These are phyloP conservation scores for Agelastica alni DNA, from an alignment of 2,888 invertebrate genomes.

Conservation along the genomic window DNA sequence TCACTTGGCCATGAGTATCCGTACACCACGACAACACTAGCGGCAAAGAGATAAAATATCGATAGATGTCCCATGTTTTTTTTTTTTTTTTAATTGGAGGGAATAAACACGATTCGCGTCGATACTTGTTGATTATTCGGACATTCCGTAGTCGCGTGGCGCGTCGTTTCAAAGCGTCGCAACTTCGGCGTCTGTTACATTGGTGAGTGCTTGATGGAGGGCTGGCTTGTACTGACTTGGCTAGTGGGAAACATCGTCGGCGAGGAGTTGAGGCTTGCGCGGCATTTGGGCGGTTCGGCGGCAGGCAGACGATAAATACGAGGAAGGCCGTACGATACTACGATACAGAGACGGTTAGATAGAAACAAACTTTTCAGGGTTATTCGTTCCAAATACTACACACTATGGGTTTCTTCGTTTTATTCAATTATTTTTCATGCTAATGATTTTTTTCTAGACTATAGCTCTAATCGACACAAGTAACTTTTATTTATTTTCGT, in stretches of 20 bases:
- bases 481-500: too few species aligned
- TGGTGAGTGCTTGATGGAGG: slow-evolving; percentile 15
- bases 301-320: slow-evolving; percentile 36
- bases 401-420: too few species aligned
- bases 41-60: slow-evolving; percentile 33
- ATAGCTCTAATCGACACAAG: too few species aligned
- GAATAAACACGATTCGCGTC: slow-evolving; percentile 5
- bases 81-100: slow-evolving; percentile 7
- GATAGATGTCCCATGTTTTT: slow-evolving; percentile 40
- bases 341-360: slow-evolving; percentile 1
- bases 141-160: slow-evolving; percentile 13
- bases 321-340: not conserved
- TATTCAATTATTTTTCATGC: too few species aligned
- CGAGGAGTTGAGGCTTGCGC: slow-evolving; percentile 14
- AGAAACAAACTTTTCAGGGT: slow-evolving; percentile 8
- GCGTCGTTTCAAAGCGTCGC: slow-evolving; percentile 2
- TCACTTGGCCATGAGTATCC: slow-evolving; percentile 57
- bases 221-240: slow-evolving; percentile 5
- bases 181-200: slow-evolving; percentile 9
- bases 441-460: too few species aligned
- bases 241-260: slow-evolving; percentile 7
- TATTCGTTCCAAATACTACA: too few species aligned
- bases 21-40: slow-evolving; percentile 39
- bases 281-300: slow-evolving; percentile 44
- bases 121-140: slow-evolving; percentile 28